These are phyloP conservation scores for Brienomyrus brachyistius DNA, from an alignment of 2,113 vertebrate species.

Conservation along the genomic window DNA sequence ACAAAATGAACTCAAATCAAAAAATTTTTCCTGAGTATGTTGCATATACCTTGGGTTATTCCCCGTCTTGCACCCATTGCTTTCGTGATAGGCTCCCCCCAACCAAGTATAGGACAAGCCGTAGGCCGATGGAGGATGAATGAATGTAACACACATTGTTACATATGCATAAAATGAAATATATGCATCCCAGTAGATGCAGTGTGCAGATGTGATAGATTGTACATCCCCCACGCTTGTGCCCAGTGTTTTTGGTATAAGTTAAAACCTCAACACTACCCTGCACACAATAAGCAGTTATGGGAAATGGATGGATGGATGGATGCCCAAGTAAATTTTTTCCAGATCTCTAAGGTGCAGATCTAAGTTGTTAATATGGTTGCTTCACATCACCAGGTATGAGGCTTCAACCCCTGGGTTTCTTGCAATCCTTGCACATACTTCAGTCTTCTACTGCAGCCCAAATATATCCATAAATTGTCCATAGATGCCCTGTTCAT, in stretches of 20 bases:
- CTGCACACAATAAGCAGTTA: background rate
- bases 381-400: background rate
- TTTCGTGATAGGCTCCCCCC: background rate
- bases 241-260: background rate
- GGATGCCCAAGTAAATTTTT: background rate
- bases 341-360: background rate
- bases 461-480: background rate
- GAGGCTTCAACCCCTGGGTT: background rate
- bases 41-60: background rate
- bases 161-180: background rate
- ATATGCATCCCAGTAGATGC: background rate
- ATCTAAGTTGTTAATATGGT: background rate
- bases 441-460: background rate
- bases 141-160: background rate
- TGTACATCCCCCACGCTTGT: background rate
- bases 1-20: conserved; percentile 39
- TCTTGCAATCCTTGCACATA: background rate
- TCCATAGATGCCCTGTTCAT: background rate
- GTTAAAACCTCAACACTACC: background rate
- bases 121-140: background rate
- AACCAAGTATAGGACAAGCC: background rate
- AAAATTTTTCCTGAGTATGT: background rate
- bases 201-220: background rate
- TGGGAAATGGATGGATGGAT: background rate
- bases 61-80: background rate